phyloP scores from a whole-genome alignment of 2,888 invertebrate genomes.

The Portevinia maculata region DNA sequence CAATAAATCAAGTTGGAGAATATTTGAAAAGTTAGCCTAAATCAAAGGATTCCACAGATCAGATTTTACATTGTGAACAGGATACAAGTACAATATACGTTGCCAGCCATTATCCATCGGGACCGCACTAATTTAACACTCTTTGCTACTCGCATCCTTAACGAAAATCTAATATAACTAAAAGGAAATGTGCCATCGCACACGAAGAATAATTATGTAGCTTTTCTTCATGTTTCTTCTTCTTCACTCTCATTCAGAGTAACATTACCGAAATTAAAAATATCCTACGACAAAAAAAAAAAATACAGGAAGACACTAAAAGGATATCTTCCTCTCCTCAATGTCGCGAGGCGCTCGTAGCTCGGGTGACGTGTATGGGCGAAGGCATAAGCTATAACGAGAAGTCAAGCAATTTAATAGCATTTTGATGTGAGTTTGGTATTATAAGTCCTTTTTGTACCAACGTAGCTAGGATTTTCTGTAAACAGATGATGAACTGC shows the following conservation, averaged over 20 bases:
- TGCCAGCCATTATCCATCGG: constrained; percentile 26
- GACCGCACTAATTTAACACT: constrained; percentile 58
- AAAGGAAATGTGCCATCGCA: constrained; percentile 71
- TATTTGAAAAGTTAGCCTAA: constrained; percentile 58
- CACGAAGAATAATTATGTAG: constrained; percentile 70
- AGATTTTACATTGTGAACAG: constrained; percentile 51
- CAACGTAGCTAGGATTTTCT: constrained; percentile 21
- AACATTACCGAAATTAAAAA: constrained; percentile 72
- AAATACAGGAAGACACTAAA: constrained; percentile 53
- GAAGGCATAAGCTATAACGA: constrained; percentile 37
- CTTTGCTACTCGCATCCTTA: constrained; percentile 42
- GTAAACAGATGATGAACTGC: constrained; percentile 14
- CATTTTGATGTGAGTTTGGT: constrained; percentile 36
- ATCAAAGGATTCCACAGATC: constrained; percentile 63
- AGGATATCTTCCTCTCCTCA: constrained; percentile 8
- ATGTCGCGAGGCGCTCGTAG: neutral
- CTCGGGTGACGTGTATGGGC: constrained; percentile 7
- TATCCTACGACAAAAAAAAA: constrained; percentile 40
- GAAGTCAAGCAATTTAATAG: constrained; percentile 62
- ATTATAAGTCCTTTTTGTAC: constrained; percentile 4
- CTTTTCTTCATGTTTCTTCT: constrained; percentile 34
- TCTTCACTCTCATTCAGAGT: constrained; percentile 3
- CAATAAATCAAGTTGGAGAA: constrained; percentile 64
- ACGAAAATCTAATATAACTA: constrained; percentile 72
- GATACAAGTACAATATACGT: constrained; percentile 27